These are phyloP conservation scores for Ctenodactylus gundi DNA, from an alignment of 2,113 vertebrate genomes.

Conservation along the genomic window DNA sequence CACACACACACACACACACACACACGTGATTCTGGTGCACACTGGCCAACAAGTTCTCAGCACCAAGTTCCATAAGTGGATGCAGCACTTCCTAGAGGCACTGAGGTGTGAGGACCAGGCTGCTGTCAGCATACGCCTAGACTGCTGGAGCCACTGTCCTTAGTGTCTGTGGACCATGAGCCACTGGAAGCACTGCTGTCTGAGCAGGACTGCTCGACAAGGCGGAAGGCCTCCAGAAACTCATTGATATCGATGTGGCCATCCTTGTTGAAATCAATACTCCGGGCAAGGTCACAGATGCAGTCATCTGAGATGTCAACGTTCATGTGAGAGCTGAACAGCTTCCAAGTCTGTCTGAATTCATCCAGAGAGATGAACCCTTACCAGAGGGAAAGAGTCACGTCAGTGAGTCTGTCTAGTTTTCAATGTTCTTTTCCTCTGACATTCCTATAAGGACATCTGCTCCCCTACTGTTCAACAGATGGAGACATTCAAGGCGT, in stretches of 20 bases:
- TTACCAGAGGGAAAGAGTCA: conserved; percentile 63
- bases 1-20: background rate
- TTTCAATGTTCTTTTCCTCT: background rate
- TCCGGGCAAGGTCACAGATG: conserved; percentile 89
- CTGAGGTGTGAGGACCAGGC: background rate
- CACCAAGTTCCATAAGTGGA: background rate
- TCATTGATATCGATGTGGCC: conserved; percentile 97
- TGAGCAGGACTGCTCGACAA: conserved; percentile 85
- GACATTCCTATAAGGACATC: background rate
- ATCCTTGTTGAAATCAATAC: conserved; percentile 98
- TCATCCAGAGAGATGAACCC: conserved; percentile 95
- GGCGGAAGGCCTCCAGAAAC: conserved; percentile 96
- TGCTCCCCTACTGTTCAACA: background rate
- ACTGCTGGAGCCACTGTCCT: fast-evolving
- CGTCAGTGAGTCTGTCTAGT: background rate
- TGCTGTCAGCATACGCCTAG: background rate
- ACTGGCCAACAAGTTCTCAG: background rate
- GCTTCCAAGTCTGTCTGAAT: conserved; percentile 93
- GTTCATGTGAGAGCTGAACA: conserved; percentile 93
- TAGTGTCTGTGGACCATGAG: background rate
- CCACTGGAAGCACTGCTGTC: background rate
- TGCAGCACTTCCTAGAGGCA: background rate
- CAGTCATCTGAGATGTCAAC: conserved; percentile 87
- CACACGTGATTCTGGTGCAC: background rate
- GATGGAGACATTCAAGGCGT: background rate